phyloP scores from a whole-genome alignment of 2,113 vertebrate genomes.

The Sclerurus mexicanus region DNA sequence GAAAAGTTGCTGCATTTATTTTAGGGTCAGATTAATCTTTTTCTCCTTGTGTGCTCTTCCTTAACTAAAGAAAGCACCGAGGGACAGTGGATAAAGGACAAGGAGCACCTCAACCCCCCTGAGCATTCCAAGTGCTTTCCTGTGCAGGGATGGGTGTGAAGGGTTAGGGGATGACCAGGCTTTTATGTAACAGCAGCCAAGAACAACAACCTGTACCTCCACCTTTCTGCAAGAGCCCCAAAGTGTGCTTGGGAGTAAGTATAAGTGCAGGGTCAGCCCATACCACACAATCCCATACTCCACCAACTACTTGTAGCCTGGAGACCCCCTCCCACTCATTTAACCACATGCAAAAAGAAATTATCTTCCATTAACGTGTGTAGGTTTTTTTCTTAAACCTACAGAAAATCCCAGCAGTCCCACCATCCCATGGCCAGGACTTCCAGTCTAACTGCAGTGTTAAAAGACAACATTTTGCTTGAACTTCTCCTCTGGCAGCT shows the following conservation, averaged over 20 bases:
- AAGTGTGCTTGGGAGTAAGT: background rate
- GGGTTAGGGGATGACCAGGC: background rate
- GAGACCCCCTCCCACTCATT: background rate
- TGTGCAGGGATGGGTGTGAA: background rate
- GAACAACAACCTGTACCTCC: accelerated
- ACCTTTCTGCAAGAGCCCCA: background rate
- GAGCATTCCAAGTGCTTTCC: background rate
- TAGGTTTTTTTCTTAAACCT: background rate
- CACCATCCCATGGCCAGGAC: background rate
- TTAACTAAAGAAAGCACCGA: background rate
- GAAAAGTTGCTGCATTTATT: background rate
- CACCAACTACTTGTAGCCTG: background rate
- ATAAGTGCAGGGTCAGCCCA: background rate
- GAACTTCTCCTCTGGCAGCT: background rate
- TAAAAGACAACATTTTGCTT: background rate
- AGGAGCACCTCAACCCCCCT: background rate
- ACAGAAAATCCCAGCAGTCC: background rate
- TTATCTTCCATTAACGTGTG: accelerated
- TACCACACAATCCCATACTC: background rate
- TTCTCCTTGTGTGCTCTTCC: background rate
- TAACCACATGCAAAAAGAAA: background rate
- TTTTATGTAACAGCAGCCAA: background rate
- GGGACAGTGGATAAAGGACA: background rate
- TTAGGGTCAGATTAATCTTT: background rate
- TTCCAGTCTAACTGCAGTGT: background rate